phyloP scores from a whole-genome alignment of 2,113 vertebrate genomes.

The Buteo buteo region DNA sequence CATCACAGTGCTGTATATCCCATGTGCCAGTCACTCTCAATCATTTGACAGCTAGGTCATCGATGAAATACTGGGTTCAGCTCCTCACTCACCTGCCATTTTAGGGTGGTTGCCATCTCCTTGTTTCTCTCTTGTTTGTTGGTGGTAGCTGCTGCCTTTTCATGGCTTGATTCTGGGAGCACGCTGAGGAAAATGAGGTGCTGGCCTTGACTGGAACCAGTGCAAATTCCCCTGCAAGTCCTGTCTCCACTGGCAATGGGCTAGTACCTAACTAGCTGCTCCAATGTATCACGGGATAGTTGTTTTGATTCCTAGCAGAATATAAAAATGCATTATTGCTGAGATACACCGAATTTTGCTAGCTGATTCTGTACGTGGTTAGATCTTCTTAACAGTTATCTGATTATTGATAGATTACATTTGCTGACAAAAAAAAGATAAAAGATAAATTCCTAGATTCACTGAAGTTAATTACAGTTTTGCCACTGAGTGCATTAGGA shows the following conservation, averaged over 20 bases:
- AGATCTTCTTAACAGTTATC: neutral
- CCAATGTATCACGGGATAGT: accelerated
- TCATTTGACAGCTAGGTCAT: neutral
- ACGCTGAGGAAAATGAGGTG: neutral
- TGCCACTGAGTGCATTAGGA: neutral
- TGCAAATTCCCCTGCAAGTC: neutral
- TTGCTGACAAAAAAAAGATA: neutral
- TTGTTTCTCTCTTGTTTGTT: neutral
- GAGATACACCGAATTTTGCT: neutral
- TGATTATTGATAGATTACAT: neutral
- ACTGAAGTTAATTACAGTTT: neutral
- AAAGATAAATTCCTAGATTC: neutral
- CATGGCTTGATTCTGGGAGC: neutral
- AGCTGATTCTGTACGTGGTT: neutral
- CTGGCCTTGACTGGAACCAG: neutral
- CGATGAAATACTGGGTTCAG: neutral
- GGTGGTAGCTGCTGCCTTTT: neutral
- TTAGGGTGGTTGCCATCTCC: neutral
- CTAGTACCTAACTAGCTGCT: neutral
- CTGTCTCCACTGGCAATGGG: neutral
- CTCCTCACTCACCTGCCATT: neutral
- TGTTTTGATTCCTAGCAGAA: neutral
- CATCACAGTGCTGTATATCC: neutral
- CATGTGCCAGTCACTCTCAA: neutral
- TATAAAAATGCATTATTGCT: neutral